Percentiles rank a stretch among this genome's conserved stretches.
Conservation (phyloP, 2,888 invertebrate species). For the Acleris laterana region DNA sequence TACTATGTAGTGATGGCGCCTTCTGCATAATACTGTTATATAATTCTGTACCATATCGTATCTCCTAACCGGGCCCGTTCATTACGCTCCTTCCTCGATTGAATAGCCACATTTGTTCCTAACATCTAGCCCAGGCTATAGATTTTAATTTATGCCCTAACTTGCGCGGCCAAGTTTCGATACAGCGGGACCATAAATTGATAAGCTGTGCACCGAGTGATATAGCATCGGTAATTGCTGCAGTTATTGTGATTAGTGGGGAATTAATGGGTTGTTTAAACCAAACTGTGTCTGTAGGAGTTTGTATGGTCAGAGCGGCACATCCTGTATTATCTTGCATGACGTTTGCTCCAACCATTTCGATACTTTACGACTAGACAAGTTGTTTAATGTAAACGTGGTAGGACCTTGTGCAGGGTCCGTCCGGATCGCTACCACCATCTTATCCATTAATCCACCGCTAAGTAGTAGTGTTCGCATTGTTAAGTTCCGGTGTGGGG, state of each 20-base stretch:
- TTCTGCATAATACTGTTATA: too few relatives aligned
- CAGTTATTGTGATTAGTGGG: slow-evolving; percentile 34
- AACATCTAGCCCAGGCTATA: slow-evolving; percentile 32
- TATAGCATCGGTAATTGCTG: slow-evolving; percentile 34
- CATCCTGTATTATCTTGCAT: not conserved
- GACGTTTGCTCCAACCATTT: too few relatives aligned
- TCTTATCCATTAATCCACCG: too few relatives aligned
- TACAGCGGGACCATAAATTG: slow-evolving; percentile 39
- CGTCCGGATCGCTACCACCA: too few relatives aligned
- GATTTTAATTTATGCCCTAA: slow-evolving; percentile 37
- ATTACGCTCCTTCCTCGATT: slow-evolving; percentile 12
- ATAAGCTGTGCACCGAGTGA: slow-evolving; percentile 36
- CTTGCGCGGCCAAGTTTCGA: slow-evolving; percentile 38
- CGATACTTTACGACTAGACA: too few relatives aligned
- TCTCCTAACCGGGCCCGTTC: too few relatives aligned
- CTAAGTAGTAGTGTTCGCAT: too few relatives aligned
- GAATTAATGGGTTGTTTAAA: slow-evolving; percentile 14
- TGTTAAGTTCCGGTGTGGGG: too few relatives aligned
- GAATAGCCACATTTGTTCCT: slow-evolving; percentile 30
- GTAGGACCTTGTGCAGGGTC: too few relatives aligned
- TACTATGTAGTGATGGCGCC: too few relatives aligned
- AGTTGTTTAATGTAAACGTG: too few relatives aligned
- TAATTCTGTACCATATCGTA: too few relatives aligned
- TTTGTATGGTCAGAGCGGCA: not conserved
- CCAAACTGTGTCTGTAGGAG: not conserved